Conservation (phyloP, 1,140 invertebrate genomes). For the Venustaconcha ellipsiformis region DNA sequence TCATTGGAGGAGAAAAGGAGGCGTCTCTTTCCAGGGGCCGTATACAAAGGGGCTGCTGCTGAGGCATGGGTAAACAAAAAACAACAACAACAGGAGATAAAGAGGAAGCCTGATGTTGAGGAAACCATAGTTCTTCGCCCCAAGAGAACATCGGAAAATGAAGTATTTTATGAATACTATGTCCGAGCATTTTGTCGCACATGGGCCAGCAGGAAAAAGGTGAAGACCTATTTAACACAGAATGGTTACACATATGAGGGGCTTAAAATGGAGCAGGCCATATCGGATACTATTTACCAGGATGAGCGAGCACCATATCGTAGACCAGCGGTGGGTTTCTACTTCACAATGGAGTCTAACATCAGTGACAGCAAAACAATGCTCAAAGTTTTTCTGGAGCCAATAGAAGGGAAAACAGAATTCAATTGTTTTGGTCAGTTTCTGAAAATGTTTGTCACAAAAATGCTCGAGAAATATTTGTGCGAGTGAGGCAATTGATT, state of each 20-base stretch:
- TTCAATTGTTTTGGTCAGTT: constrained; percentile 31
- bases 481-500: background rate
- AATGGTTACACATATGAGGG: constrained; percentile 22
- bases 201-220: constrained; percentile 35
- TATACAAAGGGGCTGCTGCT: too few relatives aligned
- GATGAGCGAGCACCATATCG: constrained; percentile 25
- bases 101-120: constrained; percentile 12
- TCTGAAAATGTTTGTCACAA: constrained; percentile 25
- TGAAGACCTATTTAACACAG: constrained; percentile 21
- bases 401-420: constrained; percentile 20
- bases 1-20: too few relatives aligned
- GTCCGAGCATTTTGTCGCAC: constrained; percentile 32
- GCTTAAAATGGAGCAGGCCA: constrained; percentile 21
- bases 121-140: constrained; percentile 4
- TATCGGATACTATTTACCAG: constrained; percentile 24
- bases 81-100: too few relatives aligned
- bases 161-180: constrained; percentile 18
- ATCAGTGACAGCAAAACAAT: constrained; percentile 13
- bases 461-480: constrained; percentile 27
- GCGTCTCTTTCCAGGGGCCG: too few relatives aligned
- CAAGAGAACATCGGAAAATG: constrained; percentile 11
- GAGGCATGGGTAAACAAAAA: too few relatives aligned
- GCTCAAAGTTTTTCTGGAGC: constrained; percentile 18
- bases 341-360: constrained; percentile 22
- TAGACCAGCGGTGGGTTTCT: constrained; percentile 23